Percentiles rank a stretch among this genome's conserved stretches.
These are phyloP conservation scores for Hydrozoanthus gracilis DNA, from an alignment of 92 coral and sea anemone genomes.

Conservation along the genomic window DNA sequence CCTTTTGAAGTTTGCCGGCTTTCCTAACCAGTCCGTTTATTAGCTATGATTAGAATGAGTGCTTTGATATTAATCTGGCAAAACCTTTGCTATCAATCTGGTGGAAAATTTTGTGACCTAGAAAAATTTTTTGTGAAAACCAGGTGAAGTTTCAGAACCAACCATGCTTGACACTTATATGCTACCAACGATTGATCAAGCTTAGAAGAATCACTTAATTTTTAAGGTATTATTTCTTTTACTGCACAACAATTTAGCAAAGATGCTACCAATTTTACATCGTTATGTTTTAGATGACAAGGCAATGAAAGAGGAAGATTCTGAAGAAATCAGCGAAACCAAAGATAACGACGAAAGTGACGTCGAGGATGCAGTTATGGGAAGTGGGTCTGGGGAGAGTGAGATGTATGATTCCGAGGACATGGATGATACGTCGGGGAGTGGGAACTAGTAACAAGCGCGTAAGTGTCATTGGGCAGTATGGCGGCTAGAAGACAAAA, in stretches of 20 bases:
- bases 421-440: slow-evolving; percentile 20
- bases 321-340: not conserved
- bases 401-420: slow-evolving; percentile 8
- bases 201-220: not conserved
- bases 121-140: too few relatives aligned
- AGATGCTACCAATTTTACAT: not conserved
- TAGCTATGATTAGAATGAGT: too few relatives aligned
- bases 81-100: too few relatives aligned
- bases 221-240: not conserved
- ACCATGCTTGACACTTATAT: too few relatives aligned
- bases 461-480: too few relatives aligned
- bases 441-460: not conserved
- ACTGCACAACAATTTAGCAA: not conserved
- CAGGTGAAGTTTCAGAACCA: too few relatives aligned
- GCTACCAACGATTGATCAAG: too few relatives aligned
- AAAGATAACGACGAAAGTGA: slow-evolving; percentile 1
- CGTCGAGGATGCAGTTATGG: not conserved
- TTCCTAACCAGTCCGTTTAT: too few relatives aligned
- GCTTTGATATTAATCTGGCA: too few relatives aligned
- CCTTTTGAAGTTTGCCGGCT: too few relatives aligned
- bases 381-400: slow-evolving; percentile 35
- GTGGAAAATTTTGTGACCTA: too few relatives aligned
- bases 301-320: not conserved
- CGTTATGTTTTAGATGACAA: not conserved
- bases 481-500: too few relatives aligned